phyloP scores from a whole-genome alignment of 2,888 invertebrate species.

The Pterostichus madidus region DNA sequence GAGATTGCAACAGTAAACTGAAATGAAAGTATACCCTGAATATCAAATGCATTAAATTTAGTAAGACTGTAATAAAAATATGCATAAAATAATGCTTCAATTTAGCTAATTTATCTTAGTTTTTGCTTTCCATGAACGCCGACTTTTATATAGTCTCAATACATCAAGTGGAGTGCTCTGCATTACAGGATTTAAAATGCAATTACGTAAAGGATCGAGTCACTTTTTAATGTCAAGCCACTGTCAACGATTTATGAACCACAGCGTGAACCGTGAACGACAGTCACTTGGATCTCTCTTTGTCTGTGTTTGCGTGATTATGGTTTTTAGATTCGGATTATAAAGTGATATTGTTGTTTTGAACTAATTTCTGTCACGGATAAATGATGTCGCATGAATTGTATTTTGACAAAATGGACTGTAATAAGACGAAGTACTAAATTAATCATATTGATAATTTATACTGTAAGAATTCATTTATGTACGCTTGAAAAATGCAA shows the following conservation, averaged over 20 bases:
- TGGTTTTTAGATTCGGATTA: constrained; percentile 34
- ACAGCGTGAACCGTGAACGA: background rate
- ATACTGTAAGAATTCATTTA: too few relatives aligned
- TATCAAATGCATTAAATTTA: too few relatives aligned
- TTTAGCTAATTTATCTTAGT: background rate
- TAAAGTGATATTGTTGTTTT: constrained; percentile 36
- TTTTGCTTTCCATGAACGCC: background rate
- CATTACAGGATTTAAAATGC: constrained; percentile 34
- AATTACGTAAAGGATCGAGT: constrained; percentile 35
- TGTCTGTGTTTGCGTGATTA: constrained; percentile 24
- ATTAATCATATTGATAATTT: too few relatives aligned
- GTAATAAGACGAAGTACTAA: too few relatives aligned
- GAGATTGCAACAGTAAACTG: too few relatives aligned
- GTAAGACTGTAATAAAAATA: too few relatives aligned
- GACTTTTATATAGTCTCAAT: constrained; percentile 12
- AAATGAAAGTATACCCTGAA: too few relatives aligned
- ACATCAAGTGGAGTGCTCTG: constrained; percentile 11
- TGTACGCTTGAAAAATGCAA: too few relatives aligned
- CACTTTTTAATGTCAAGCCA: constrained; percentile 31
- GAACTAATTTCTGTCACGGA: constrained; percentile 23
- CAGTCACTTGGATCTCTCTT: constrained; percentile 20
- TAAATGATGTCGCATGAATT: constrained; percentile 21
- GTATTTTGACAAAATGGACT: constrained; percentile 1
- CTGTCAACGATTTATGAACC: constrained; percentile 47
- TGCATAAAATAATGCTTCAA: too few relatives aligned